phyloP scores from a whole-genome alignment of 92 coral and sea anemone species.

The Pocillopora grandis region DNA sequence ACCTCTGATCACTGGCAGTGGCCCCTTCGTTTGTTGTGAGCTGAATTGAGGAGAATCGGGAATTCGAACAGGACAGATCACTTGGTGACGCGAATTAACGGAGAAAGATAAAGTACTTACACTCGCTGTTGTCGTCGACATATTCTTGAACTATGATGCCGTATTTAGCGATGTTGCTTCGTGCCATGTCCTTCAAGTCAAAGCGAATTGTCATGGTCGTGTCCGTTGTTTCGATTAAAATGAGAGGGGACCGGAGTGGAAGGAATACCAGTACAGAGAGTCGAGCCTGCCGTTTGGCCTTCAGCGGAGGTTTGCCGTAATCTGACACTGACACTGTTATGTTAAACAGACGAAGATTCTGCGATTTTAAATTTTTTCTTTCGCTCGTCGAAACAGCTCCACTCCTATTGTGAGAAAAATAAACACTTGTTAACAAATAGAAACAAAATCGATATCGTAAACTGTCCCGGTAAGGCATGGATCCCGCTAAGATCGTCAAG shows the following conservation, averaged over 20 bases:
- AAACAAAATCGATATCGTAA: background rate
- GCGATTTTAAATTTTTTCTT: conserved; percentile 36
- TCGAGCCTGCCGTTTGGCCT: conserved; percentile 53
- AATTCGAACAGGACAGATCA: no score
- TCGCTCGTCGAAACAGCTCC: conserved; percentile 54
- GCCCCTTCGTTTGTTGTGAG: no score
- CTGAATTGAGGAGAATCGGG: background rate
- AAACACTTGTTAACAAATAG: background rate
- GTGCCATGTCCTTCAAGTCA: conserved; percentile 65
- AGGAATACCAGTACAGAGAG: conserved; percentile 69
- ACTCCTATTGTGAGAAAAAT: conserved; percentile 44
- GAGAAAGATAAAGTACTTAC: conserved; percentile 49
- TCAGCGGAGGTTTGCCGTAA: conserved; percentile 69
- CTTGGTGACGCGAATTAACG: background rate
- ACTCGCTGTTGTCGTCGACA: conserved; percentile 40
- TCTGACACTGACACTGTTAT: conserved; percentile 73
- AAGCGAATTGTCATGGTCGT: conserved; percentile 67
- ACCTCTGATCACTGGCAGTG: no score
- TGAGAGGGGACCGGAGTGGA: conserved; percentile 55
- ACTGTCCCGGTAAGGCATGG: background rate
- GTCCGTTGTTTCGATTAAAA: conserved; percentile 58
- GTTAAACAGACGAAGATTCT: conserved; percentile 70
- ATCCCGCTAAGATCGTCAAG: no score
- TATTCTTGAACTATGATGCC: conserved; percentile 79
- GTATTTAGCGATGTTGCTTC: conserved; percentile 69